Evolutionary conservation across 2,888 invertebrate species (phyloP), one percentile per base, ranked within the genome.

Genomic region (Acleris cristana): DNA sequence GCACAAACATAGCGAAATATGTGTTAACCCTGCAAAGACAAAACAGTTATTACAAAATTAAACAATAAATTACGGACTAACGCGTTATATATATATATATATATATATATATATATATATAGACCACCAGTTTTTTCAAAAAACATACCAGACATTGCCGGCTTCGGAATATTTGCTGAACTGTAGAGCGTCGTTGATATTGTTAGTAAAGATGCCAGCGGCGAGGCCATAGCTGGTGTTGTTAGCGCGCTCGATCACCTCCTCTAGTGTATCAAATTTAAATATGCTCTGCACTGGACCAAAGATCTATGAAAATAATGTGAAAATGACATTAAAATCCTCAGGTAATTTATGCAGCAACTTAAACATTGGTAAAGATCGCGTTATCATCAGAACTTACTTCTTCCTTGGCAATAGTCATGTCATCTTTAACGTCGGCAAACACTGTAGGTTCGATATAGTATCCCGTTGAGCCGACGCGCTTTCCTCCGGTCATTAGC

Each of bases 241-340:
- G 81, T 97, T 97, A 18, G 96, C 96, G 72, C 96, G 90, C 72
- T 95, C 94, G 68, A 97, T 95, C 2, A 95, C 96, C 86, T 97
- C 97, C 2, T 95, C 94, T 61, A 96, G 76, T 6, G 94, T 93
- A 64, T 94, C 94, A 78, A 97, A 97, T 82, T 96, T 96, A 59
- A 97, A 89, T 73, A 97, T 96, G 48, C 94, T 94, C 87, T 96
- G 96, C 1, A 97, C 97, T 0, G 97, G 97, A 0, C 97, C 97
- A 82, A 97, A 97, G 76, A 97, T 97, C 96, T 96, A 54, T 5
- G 26, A 44, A 16, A 48, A 16, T 18, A 48, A 48, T 4, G 3
- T 4, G 40, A 40, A 14, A 3, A 14, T 12, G 5, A 14, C 4
- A 12, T 10, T 10, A 14, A 40, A 40, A 40, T 40, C 40, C 14